Base-by-base conservation (phyloP, 2,797 vertebrate species). In the Rousettus madagascariensis region DNA sequence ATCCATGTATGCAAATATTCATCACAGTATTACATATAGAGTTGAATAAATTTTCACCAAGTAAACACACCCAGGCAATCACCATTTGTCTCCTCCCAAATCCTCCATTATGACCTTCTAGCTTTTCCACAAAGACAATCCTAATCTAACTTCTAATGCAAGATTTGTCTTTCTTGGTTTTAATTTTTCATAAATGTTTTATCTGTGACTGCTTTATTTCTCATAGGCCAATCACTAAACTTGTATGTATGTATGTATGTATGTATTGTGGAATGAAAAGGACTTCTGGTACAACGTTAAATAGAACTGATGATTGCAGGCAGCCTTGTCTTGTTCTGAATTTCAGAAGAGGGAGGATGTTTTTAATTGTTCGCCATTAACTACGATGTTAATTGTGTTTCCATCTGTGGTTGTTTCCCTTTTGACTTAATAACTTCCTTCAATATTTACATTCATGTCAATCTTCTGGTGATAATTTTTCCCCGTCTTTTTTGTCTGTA, bases 311-410 rank as follows among this genome's bases (percentile, higher is more conserved):
- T 93, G 17, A 49, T 77, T 36, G 13, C 53, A 92, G 59, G 8
- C 53, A 92, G 53, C n/a, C 61, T 77, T 38, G 11, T 33, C 53
- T 77, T 66, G 13, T 61, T 59, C 51, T 78, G 83, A 66, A 94
- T 92, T 95, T 94, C 68, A 90, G 26, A 51, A 26, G 20, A 46
- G 1, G 9, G 28, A 86, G 17, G 65, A 86, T 92, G 20, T 72
- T 90, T 92, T 96, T 86, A 71, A 82, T 90, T 83, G 38, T 86
- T 83, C 55, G 13, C 20, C 49, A 66, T 61, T 95, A 78, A 83
- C 24, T 53, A 75, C 2, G 17, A 61, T 66, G 30, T 90, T 92
- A 82, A 86, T 95, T 55, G 63, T 94, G 41, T 68, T 92, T 78
- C 61, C 69, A 83, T 90, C 92, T 92, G 74, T 66, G 16, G n/a